Conservation (phyloP, 2,113 vertebrate species). For the Ceuthmochares aereus region DNA sequence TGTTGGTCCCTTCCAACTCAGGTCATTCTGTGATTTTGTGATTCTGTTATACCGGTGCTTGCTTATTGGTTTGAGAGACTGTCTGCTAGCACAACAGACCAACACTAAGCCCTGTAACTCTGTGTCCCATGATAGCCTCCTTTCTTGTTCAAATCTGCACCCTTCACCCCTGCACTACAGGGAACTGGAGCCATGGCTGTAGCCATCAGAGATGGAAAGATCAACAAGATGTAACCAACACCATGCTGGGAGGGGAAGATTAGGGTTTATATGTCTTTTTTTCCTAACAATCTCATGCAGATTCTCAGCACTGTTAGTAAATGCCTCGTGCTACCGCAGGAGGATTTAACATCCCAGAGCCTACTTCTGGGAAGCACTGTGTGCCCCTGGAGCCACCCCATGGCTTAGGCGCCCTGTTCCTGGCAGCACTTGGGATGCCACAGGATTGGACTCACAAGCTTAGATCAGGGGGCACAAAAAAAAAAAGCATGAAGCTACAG, state of each 20-base stretch:
- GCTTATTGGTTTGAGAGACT: not conserved
- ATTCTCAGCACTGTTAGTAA: not conserved
- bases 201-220: not conserved
- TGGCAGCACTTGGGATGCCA: rapidly evolving
- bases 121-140: not conserved
- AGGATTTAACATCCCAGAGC: not conserved
- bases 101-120: not conserved
- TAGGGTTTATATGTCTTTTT: not conserved
- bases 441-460: not conserved
- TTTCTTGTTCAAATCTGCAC: not conserved
- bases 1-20: too few relatives aligned
- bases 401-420: not conserved
- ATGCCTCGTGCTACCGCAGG: not conserved
- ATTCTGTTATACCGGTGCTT: not conserved
- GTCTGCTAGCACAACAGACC: not conserved
- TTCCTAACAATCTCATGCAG: not conserved
- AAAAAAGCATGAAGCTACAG: not conserved
- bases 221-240: not conserved
- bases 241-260: not conserved
- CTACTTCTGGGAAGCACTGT: not conserved
- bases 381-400: not conserved
- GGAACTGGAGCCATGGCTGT: not conserved
- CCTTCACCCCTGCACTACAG: not conserved
- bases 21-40: too few relatives aligned
- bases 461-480: not conserved